These are phyloP conservation scores for Brachymystax lenok DNA, from an alignment of 2,797 vertebrate genomes.

Conservation along the genomic window DNA sequence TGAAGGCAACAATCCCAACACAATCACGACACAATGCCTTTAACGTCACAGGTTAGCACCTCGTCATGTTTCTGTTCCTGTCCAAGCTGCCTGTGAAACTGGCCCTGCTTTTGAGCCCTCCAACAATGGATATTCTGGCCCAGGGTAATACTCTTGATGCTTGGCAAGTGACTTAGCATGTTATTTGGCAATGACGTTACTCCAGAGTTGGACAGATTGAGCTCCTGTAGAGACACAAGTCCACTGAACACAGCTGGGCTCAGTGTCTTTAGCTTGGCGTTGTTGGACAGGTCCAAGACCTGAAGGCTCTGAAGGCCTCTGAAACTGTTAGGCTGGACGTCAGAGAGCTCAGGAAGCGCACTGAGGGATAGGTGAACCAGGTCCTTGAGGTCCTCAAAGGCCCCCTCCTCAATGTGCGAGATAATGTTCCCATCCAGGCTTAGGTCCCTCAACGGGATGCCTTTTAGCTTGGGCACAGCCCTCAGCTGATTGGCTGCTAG, in stretches of 20 bases:
- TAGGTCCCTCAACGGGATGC: conserved; percentile 86
- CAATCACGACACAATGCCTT: conserved; percentile 51
- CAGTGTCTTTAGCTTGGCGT: conserved; percentile 76
- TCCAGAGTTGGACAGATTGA: conserved; percentile 85
- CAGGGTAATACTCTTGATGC: conserved; percentile 85
- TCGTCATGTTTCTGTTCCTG: conserved; percentile 75
- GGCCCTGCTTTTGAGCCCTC: conserved; percentile 86
- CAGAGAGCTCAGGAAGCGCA: conserved; percentile 70
- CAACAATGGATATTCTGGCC: conserved; percentile 81
- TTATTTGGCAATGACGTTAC: conserved; percentile 78
- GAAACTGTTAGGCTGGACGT: conserved; percentile 81
- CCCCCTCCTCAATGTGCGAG: conserved; percentile 69
- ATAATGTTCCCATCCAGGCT: conserved; percentile 89
- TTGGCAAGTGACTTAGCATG: conserved; percentile 83
- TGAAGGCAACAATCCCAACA: conserved; percentile 42
- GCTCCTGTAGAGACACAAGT: conserved; percentile 87
- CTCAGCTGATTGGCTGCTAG: conserved; percentile 84
- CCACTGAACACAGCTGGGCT: conserved; percentile 80
- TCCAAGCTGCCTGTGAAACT: conserved; percentile 87
- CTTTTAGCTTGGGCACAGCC: conserved; percentile 76
- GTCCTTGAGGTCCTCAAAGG: conserved; percentile 81
- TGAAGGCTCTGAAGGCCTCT: conserved; percentile 83
- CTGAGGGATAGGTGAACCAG: conserved; percentile 88
- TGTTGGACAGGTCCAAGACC: conserved; percentile 89
- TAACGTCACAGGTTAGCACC: conserved; percentile 80